Evolutionary conservation across 2,113 vertebrate species (phyloP).

Genomic region (Alethe diademata): DNA sequence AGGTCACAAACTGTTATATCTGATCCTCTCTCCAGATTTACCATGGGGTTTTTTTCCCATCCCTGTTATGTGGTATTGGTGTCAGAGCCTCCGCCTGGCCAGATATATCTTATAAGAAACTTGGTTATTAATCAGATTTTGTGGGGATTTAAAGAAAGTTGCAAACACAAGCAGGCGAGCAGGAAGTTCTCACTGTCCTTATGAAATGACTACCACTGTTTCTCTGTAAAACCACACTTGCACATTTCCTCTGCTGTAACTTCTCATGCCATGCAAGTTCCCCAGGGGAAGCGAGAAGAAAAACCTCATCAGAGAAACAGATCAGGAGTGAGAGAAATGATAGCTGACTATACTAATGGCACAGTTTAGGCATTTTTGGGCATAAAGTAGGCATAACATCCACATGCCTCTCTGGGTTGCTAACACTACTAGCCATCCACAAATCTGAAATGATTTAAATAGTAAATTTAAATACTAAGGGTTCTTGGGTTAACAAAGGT

Average conservation of each 20-base stretch:
- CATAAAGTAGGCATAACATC: not conserved
- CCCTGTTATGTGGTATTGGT: not conserved
- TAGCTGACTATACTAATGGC: not conserved
- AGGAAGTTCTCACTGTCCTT: not conserved
- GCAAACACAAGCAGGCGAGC: not conserved
- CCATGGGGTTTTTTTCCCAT: rapidly evolving
- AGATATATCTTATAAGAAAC: not conserved
- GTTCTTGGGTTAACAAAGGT: not conserved
- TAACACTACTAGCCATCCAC: not conserved
- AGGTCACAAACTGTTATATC: not conserved
- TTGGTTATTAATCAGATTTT: not conserved
- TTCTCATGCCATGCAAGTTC: not conserved
- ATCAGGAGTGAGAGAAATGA: not conserved
- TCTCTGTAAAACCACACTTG: not conserved
- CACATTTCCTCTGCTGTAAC: not conserved
- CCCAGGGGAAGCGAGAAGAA: not conserved
- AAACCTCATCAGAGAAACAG: not conserved
- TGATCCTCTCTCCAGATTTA: not conserved
- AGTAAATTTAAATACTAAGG: not conserved
- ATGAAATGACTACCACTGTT: not conserved
- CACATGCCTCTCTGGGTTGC: not conserved
- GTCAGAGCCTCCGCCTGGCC: not conserved
- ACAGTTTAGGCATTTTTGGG: not conserved
- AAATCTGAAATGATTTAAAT: not conserved
- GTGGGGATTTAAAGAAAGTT: not conserved